Conservation (phyloP, 2,113 vertebrate species). For the Taxidea taxus region DNA sequence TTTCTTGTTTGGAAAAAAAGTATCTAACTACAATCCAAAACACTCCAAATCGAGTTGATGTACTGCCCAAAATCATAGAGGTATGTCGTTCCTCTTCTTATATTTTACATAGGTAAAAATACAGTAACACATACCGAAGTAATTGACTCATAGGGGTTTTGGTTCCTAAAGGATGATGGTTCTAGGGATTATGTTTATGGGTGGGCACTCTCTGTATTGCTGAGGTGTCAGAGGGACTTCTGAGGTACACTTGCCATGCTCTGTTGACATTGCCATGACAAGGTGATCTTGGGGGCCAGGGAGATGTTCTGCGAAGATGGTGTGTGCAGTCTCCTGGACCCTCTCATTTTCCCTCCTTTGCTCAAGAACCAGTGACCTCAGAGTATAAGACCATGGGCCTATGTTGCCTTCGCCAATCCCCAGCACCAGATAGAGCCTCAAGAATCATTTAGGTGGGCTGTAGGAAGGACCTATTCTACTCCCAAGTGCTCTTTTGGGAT, state of each 20-base stretch:
- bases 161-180: not conserved
- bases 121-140: not conserved
- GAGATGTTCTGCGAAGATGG: not conserved
- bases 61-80: slow-evolving; percentile 96
- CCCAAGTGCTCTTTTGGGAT: not conserved
- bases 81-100: slow-evolving; percentile 76
- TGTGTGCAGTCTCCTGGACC: not conserved
- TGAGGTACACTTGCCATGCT: not conserved
- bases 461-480: not conserved
- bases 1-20: slow-evolving; percentile 99
- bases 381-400: not conserved
- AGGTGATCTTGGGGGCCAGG: not conserved
- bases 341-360: not conserved
- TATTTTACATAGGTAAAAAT: not conserved
- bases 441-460: not conserved
- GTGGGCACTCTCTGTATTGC: not conserved
- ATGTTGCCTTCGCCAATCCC: not conserved
- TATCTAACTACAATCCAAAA: slow-evolving; percentile 89
- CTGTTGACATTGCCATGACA: not conserved
- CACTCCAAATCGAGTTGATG: slow-evolving; percentile 93
- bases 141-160: not conserved
- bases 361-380: not conserved
- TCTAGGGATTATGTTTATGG: not conserved
- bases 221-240: not conserved
- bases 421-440: not conserved